Evolutionary conservation across 2,113 vertebrate genomes (phyloP).

Genomic region (Lamprotornis superbus): DNA sequence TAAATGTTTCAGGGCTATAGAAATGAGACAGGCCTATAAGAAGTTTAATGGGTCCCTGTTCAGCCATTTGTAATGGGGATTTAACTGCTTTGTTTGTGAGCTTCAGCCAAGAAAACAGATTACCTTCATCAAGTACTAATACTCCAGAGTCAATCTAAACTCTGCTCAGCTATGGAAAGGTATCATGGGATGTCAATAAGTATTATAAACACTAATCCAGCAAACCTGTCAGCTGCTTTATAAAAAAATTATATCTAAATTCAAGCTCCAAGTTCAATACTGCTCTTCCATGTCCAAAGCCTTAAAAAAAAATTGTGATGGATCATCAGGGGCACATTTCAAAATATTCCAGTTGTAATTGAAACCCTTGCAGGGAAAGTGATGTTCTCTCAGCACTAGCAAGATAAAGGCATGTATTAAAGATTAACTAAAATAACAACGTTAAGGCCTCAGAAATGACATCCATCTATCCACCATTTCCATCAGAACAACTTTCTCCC

Average conservation of each 20-base stretch:
- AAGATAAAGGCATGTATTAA: neutral
- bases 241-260: constrained; percentile 74
- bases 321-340: constrained; percentile 53
- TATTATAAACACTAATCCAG: constrained; percentile 74
- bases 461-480: neutral
- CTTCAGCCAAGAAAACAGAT: constrained; percentile 82
- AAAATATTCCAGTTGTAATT: constrained; percentile 13
- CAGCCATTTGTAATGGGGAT: constrained; percentile 77
- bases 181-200: constrained; percentile 73
- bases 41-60: constrained; percentile 80
- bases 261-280: constrained; percentile 71
- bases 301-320: constrained; percentile 55
- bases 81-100: constrained; percentile 84
- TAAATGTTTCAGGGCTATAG: constrained; percentile 79
- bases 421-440: neutral
- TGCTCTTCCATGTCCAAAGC: constrained; percentile 63
- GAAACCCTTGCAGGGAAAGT: constrained; percentile 30
- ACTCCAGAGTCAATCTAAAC: constrained; percentile 74
- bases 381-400: neutral
- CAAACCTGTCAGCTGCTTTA: constrained; percentile 75
- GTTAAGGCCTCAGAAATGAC: neutral
- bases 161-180: constrained; percentile 70
- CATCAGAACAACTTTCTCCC: neutral
- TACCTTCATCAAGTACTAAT: constrained; percentile 83
- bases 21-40: constrained; percentile 75